These are phyloP conservation scores for Carapus acus DNA, from an alignment of 2,797 vertebrate species.

Conservation along the genomic window DNA sequence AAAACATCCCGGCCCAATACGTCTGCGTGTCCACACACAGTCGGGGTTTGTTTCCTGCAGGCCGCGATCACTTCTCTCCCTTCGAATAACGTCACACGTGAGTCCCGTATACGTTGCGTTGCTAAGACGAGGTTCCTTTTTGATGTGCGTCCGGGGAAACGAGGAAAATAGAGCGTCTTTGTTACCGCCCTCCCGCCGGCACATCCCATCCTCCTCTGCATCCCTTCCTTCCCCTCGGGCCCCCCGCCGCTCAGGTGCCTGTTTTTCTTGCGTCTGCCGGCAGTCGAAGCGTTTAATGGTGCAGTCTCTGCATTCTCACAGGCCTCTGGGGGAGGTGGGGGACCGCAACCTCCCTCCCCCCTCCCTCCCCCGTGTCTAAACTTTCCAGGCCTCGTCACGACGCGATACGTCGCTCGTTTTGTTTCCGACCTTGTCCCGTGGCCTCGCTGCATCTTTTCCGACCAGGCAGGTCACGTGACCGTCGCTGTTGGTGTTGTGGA, in stretches of 20 bases:
- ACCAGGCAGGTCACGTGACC: constrained; percentile 19
- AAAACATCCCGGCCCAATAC: no score
- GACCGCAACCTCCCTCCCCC: no score
- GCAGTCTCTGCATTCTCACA: no score
- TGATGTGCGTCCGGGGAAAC: constrained; percentile 11
- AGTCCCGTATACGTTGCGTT: neutral
- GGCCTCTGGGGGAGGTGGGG: no score
- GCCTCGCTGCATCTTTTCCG: neutral
- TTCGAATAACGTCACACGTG: neutral
- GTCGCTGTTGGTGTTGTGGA: constrained; percentile 19
- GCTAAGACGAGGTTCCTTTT: neutral
- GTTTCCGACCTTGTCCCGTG: no score
- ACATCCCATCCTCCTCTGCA: constrained; percentile 12
- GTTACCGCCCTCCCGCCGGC: neutral
- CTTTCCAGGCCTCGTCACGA: no score
- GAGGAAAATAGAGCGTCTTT: constrained; percentile 21
- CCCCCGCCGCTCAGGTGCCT: constrained; percentile 54
- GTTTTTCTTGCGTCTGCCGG: constrained; percentile 12
- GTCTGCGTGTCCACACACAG: neutral
- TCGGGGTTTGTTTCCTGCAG: neutral
- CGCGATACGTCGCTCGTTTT: no score
- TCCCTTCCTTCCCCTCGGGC: constrained; percentile 36
- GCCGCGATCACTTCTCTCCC: neutral
- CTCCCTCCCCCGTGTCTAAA: no score
- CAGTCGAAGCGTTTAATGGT: no score